Base-by-base conservation (phyloP, 2,113 vertebrate genomes). In the Sprattus sprattus region DNA sequence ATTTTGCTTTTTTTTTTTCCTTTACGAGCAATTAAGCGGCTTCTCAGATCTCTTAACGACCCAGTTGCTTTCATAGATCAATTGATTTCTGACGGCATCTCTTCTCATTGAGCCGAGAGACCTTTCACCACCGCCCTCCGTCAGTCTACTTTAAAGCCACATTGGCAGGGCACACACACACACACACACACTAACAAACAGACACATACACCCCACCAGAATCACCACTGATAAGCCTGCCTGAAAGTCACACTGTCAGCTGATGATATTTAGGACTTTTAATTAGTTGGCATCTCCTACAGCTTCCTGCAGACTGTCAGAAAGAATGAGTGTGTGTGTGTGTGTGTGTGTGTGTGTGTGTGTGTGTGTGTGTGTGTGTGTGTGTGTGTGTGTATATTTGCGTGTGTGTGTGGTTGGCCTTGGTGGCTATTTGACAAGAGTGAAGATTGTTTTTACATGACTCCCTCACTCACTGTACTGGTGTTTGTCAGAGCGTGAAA, bases 21-120 rank as follows among this genome's bases (percentile, higher is more conserved):
- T 89, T 84, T 89, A 89, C 88, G 88, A 88, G 84, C 81, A 93
- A 90, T 93, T 92, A 91, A 88, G 86, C 4, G 0, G 3, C 39
- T 67, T 81, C 86, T 91, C 32, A 87, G 90, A 92, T 91, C 85
- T 92, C 90, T 84, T 90, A 93, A 94, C 88, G 92, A 90, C 78
- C 86, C 86, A 54, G 88, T 82, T 82, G 83, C 89, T 82, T 89
- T 90, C 89, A 92, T 85, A 90, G 89, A 93, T 93, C 90, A 88
- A 84, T 90, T 88, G 91, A 92, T 93, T 91, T 92, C 39, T 86
- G 88, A 87, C 88, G 88, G 89, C 86, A 85, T 90, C 25, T 67
- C 84, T 83, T 64, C 82, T 45, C 85, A 28, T 85, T 80, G 83
- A 90, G 52, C 67, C 90, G 83, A 82, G 82, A 81, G 84, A 83